A percentile compares a stretch with the other conserved stretches of the same genome.
These are phyloP conservation scores for Austrofundulus limnaeus DNA, from an alignment of 2,113 vertebrate species.

Conservation along the genomic window DNA sequence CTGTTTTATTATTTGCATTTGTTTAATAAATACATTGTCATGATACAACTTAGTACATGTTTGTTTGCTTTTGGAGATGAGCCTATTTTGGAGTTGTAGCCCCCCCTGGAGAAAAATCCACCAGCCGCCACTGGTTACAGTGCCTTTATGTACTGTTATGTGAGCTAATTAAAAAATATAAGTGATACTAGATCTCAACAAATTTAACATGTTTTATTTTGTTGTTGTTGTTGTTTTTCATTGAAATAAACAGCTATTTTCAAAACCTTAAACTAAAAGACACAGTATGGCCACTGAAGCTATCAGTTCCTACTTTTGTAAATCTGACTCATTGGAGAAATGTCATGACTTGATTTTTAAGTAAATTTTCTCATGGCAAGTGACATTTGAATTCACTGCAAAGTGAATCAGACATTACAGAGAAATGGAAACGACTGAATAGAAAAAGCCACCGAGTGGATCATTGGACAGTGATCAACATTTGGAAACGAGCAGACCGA, in stretches of 20 bases:
- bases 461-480: conserved; percentile 15
- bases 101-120: too few relatives aligned
- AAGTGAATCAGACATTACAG: conserved; percentile 41
- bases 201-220: not conserved
- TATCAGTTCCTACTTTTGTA: conserved; percentile 49
- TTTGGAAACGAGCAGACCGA: conserved; percentile 15
- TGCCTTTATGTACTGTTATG: not conserved
- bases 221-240: too few relatives aligned
- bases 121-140: too few relatives aligned
- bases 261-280: conserved; percentile 4
- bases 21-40: too few relatives aligned
- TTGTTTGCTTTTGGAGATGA: too few relatives aligned
- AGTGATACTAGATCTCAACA: not conserved
- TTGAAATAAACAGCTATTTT: too few relatives aligned
- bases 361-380: conserved; percentile 44
- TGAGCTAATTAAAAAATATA: not conserved
- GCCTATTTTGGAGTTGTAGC: too few relatives aligned
- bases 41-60: too few relatives aligned
- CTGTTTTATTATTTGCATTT: too few relatives aligned
- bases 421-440: conserved; percentile 34
- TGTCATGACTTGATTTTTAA: conserved; percentile 32
- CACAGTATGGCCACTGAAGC: conserved; percentile 17
- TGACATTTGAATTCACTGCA: conserved; percentile 27
- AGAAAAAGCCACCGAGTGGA: conserved; percentile 30
- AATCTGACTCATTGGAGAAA: conserved; percentile 39